A percentile compares a stretch with the other conserved stretches of the same genome.
Conservation (phyloP, 2,113 vertebrate species). For the Mesitornis unicolor region DNA sequence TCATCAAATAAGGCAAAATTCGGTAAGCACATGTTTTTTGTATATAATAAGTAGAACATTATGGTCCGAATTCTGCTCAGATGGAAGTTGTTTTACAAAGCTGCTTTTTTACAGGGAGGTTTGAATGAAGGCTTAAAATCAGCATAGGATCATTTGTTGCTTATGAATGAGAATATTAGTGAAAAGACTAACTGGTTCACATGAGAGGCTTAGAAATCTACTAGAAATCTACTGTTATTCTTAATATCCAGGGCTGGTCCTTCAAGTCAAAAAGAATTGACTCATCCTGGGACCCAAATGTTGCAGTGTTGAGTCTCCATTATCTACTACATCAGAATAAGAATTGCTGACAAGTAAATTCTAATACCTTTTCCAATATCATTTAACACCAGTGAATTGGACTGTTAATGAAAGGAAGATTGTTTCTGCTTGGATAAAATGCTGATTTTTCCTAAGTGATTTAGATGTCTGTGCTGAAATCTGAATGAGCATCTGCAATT, state of each 20-base stretch:
- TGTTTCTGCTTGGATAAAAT: neutral
- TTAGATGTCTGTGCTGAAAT: neutral
- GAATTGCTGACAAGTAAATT: neutral
- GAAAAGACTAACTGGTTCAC: neutral
- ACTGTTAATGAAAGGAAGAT: neutral
- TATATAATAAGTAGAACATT: neutral
- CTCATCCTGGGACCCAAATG: neutral
- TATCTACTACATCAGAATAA: neutral
- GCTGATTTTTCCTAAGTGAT: neutral
- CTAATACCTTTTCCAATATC: neutral
- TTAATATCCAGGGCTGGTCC: neutral
- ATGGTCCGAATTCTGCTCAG: neutral
- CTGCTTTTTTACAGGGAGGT: neutral
- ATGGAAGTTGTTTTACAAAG: neutral
- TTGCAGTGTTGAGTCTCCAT: neutral
- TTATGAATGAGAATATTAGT: neutral
- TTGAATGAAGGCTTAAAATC: neutral
- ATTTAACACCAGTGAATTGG: neutral
- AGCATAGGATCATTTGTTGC: neutral
- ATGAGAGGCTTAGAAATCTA: neutral
- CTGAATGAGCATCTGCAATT: neutral
- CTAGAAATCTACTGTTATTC: neutral
- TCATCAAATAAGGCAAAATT: constrained; percentile 6
- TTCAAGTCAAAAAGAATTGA: neutral
- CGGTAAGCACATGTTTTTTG: constrained; percentile 25